These are phyloP conservation scores for Eupithecia dodoneata DNA, from an alignment of 2,888 invertebrate species.

Conservation along the genomic window DNA sequence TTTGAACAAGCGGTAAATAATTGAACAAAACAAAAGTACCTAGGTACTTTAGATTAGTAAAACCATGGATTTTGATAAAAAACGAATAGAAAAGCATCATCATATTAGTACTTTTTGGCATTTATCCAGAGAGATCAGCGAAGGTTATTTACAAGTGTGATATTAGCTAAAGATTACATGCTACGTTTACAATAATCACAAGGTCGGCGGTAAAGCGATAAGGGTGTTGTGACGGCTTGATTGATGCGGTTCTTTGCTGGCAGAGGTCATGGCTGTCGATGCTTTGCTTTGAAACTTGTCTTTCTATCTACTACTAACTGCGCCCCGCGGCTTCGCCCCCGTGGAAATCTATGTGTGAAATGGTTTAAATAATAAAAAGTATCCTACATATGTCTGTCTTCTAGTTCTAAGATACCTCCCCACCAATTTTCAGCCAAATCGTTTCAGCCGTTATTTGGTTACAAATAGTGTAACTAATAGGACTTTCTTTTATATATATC, in stretches of 20 bases:
- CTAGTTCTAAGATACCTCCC: no score
- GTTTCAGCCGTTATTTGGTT: no score
- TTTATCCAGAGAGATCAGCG: conserved; percentile 29
- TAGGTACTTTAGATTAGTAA: background rate
- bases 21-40: background rate
- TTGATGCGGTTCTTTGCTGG: conserved; percentile 54
- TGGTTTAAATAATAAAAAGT: no score
- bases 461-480: no score
- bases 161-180: conserved; percentile 50
- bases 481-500: no score
- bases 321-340: no score
- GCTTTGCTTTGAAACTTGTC: conserved; percentile 39
- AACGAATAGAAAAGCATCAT: no score
- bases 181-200: conserved; percentile 51
- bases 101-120: background rate
- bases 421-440: no score
- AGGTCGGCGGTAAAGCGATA: conserved; percentile 57
- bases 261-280: conserved; percentile 41
- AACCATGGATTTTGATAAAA: no score
- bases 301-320: conserved; percentile 2
- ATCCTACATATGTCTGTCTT: no score
- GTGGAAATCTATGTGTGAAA: no score
- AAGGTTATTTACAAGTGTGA: conserved; percentile 44
- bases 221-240: conserved; percentile 57
- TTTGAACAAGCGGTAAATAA: background rate